Evolutionary conservation across 1,140 invertebrate genomes (phyloP).

Genomic region (Mamestra configurata): DNA sequence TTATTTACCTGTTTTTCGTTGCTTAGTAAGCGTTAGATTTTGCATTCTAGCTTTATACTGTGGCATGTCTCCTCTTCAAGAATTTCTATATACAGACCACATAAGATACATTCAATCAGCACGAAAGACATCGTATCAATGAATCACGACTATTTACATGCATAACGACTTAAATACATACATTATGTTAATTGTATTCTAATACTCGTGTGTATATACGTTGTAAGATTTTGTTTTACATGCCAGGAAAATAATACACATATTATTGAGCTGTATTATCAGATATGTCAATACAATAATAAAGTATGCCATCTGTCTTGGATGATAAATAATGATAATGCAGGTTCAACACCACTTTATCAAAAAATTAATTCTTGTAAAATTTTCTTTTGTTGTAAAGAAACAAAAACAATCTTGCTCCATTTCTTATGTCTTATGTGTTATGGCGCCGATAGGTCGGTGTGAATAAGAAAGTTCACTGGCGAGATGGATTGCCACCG

Average conservation of each 20-base stretch:
- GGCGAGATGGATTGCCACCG: too few species aligned
- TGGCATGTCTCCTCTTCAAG: background rate
- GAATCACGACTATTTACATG: constrained; percentile 36
- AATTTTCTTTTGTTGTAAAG: too few species aligned
- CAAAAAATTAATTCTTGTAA: too few species aligned
- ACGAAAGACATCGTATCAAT: constrained; percentile 15
- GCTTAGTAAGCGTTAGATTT: too few species aligned
- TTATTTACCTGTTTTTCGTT: too few species aligned
- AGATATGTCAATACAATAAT: background rate
- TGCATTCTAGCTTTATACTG: too few species aligned
- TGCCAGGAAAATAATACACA: constrained; percentile 13
- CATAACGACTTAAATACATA: constrained; percentile 41
- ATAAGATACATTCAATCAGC: background rate
- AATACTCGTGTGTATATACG: background rate
- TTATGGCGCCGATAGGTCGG: background rate
- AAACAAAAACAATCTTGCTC: too few species aligned
- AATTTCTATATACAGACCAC: background rate
- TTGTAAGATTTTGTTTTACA: background rate
- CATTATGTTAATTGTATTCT: constrained; percentile 41
- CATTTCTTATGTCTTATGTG: too few species aligned
- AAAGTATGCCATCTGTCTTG: background rate
- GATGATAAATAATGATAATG: too few species aligned
- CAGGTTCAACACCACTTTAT: too few species aligned
- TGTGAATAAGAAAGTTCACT: background rate
- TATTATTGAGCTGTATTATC: background rate